These are phyloP conservation scores for Agapornis canus DNA, from an alignment of 2,797 vertebrate species.

Conservation along the genomic window DNA sequence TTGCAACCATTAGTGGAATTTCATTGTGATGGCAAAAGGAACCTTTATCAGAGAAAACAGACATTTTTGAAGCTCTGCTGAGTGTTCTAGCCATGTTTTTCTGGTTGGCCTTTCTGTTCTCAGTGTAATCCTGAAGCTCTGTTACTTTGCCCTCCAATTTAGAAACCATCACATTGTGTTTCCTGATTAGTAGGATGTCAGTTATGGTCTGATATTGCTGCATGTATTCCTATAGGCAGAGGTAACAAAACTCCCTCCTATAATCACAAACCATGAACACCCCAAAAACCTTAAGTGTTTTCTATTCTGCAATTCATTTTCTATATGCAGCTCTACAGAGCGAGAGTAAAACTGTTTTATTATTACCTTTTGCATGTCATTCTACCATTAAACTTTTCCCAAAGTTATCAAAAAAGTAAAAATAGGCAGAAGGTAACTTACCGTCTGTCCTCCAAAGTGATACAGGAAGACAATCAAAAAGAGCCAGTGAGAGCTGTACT, in stretches of 20 bases:
- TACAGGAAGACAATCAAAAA: background rate
- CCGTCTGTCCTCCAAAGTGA: background rate
- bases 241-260: rapidly evolving
- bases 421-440: background rate
- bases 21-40: background rate
- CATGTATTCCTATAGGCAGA: background rate
- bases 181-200: background rate
- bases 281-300: background rate
- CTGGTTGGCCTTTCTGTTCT: background rate
- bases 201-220: background rate
- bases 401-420: background rate
- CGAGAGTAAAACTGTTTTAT: background rate
- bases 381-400: background rate
- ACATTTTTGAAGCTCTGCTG: background rate
- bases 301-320: background rate
- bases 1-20: background rate
- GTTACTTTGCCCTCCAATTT: background rate
- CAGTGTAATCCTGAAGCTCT: background rate
- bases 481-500: background rate
- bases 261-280: background rate
- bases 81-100: background rate
- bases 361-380: background rate
- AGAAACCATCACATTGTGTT: background rate
- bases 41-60: background rate
- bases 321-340: background rate